These are phyloP conservation scores for Coreius guichenoti DNA, from an alignment of 2,797 vertebrate species.

Conservation along the genomic window DNA sequence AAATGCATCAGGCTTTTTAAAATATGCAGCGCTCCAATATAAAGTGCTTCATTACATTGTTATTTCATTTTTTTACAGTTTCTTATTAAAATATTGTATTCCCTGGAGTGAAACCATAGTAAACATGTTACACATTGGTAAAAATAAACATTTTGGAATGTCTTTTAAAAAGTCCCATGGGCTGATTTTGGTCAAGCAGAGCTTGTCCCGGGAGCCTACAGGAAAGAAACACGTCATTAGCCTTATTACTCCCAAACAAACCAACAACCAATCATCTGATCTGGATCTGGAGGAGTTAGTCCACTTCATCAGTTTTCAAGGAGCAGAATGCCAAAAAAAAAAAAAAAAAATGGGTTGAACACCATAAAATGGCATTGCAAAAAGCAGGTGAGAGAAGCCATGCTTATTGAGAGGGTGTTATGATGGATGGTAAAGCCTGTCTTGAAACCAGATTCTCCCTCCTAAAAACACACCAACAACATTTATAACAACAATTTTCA, in stretches of 20 bases:
- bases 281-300: conserved; percentile 20
- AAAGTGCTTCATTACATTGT: conserved; percentile 86
- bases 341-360: conserved; percentile 35
- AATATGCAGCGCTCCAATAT: conserved; percentile 83
- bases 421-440: conserved; percentile 43
- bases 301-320: conserved; percentile 11
- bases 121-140: conserved; percentile 87
- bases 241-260: conserved; percentile 42
- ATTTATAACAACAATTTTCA: conserved; percentile 3
- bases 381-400: conserved; percentile 26
- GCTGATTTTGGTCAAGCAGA: conserved; percentile 94
- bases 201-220: conserved; percentile 95
- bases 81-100: conserved; percentile 86
- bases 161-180: conserved; percentile 92
- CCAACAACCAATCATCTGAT: background rate
- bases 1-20: conserved; percentile 83
- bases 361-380: background rate
- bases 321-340: background rate
- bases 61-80: conserved; percentile 79
- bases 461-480: background rate
- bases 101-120: conserved; percentile 86
- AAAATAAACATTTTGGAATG: conserved; percentile 96
- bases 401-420: conserved; percentile 13
- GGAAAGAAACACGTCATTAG: conserved; percentile 68
- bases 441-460: conserved; percentile 36